Base-by-base conservation (phyloP, 2,888 invertebrate species). In the Buathra laborator region DNA sequence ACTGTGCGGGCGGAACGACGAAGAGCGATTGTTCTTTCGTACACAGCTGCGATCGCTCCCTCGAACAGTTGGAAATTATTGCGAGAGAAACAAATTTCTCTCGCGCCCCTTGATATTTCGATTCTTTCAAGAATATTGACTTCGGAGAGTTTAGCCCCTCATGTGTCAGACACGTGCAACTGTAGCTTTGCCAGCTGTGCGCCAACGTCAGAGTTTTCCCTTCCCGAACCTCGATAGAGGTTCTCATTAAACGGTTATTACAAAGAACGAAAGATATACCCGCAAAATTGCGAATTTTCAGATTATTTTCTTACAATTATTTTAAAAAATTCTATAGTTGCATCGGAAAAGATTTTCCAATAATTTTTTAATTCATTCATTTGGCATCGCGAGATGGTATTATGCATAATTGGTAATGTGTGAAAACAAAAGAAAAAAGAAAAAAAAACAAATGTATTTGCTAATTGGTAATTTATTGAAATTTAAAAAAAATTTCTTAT, bases 111-210 rank as follows among this genome's bases (percentile, higher is more conserved):
- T 66, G 51, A 32, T 59, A 56, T 75, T 68, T 79, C 79, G 44
- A 83, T 77, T 81, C 72, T 56, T 72, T 48, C 77, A 66, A 84
- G 84, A 76, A 81, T 82, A 76, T 83, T 80, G 68, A 62, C 76
- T 85, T 53, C 19, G 6, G 10, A 7, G 51, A 32, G 74, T 78
- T 82, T 81, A 70, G 37, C 37, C 56, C 78, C 68, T 83, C 87
- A 87, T 87, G 82, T 87, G 87, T 70, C 72, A 53, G 80, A 56
- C 87, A 87, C 86, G 81, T 87, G 87, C 19, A 68, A 46, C 74
- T 70, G 66, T 56, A 80, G 66, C 72, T 80, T 48, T 56, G 32
- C 53, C 79, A 72, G 79, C 79, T 80, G 72, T 72, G 71, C 46
- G 16, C 7, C 59, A 6, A 14, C 43, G 56, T n/a, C 37, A 66